Conservation (phyloP, 2,113 vertebrate genomes). For the Stigmatopora argus region DNA sequence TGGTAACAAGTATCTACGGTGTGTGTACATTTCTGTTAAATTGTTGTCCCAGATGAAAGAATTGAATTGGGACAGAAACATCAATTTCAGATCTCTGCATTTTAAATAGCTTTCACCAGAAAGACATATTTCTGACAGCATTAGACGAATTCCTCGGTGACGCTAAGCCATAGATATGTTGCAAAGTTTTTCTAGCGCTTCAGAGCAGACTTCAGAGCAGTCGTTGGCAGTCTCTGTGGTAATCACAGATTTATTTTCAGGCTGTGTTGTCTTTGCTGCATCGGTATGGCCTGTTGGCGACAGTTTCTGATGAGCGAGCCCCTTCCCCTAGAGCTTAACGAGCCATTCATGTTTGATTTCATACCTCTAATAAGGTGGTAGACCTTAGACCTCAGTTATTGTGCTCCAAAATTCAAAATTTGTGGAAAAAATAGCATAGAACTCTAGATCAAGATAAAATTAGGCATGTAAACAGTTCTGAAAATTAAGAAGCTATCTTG, state of each 20-base stretch:
- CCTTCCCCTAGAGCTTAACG: neutral
- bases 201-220: neutral
- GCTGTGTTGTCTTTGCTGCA: neutral
- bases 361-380: neutral
- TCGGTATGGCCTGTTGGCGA: neutral
- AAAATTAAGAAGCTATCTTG: no score
- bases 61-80: neutral
- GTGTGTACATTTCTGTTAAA: neutral
- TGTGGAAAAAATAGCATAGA: neutral
- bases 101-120: neutral
- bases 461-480: no score
- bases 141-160: neutral
- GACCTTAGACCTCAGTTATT: neutral
- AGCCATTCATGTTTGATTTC: neutral
- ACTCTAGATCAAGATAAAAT: no score
- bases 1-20: no score
- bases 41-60: neutral
- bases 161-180: neutral
- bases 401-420: neutral
- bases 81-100: neutral
- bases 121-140: slow-evolving; percentile 1
- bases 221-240: neutral
- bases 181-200: neutral
- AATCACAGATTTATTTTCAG: neutral
- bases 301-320: neutral